These are phyloP conservation scores for Clepsis dumicolana DNA, from an alignment of 2,888 invertebrate genomes.

Conservation along the genomic window DNA sequence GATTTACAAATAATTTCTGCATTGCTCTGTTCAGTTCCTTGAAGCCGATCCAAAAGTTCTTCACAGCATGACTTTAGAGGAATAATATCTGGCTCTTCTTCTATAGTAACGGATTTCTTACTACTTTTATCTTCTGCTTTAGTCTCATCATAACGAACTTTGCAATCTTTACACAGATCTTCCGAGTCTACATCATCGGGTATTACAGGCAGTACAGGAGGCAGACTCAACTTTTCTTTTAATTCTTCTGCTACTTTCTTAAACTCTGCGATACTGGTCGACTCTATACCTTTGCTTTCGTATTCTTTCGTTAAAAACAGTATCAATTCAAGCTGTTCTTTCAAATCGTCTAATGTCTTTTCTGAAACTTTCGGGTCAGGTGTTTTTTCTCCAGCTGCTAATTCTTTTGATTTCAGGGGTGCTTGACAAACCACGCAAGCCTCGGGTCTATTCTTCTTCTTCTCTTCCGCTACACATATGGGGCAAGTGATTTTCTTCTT, in stretches of 20 bases:
- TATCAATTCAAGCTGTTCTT: slow-evolving; percentile 6
- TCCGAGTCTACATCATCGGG: not conserved
- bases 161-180: not conserved
- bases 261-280: not conserved
- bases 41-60: not conserved
- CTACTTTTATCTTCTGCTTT: not conserved
- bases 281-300: not conserved
- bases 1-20: not conserved
- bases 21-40: not conserved
- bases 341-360: not conserved
- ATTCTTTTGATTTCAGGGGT: not conserved
- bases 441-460: not conserved
- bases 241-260: not conserved
- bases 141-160: not conserved
- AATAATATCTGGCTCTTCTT: not conserved
- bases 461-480: not conserved
- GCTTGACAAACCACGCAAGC: not conserved
- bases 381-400: slow-evolving; percentile 8
- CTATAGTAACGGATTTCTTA: not conserved
- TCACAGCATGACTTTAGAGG: not conserved
- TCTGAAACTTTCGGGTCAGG: not conserved
- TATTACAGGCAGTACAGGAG: not conserved
- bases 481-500: slow-evolving; percentile 8
- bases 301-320: not conserved
- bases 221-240: not conserved